A percentile compares a stretch with the other conserved stretches of the same genome.
phyloP scores from a whole-genome alignment of 1,140 invertebrate genomes.

The Streblospio benedicti region DNA sequence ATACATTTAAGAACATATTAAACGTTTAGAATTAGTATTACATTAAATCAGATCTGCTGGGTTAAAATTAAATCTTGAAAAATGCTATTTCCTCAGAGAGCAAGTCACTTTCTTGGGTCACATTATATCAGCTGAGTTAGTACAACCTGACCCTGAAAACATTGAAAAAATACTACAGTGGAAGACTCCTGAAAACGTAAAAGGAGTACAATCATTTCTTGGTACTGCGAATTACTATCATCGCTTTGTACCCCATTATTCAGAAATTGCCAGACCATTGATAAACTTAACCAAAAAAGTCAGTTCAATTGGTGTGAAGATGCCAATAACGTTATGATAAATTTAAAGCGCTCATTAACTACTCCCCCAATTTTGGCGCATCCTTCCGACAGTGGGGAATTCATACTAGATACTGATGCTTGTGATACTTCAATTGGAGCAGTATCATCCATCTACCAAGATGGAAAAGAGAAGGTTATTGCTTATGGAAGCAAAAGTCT shows the following conservation, averaged over 20 bases:
- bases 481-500: slow-evolving; percentile 38
- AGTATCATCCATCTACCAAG: slow-evolving; percentile 21
- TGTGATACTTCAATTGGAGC: neutral
- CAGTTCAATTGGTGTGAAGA: neutral
- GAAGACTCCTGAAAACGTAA: neutral
- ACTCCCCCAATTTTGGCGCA: neutral
- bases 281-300: no score
- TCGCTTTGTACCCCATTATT: neutral
- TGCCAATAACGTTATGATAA: neutral
- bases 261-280: neutral
- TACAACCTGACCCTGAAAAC: no score
- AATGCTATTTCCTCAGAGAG: no score
- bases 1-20: no score
- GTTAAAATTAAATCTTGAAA: no score
- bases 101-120: no score
- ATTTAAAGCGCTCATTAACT: neutral
- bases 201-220: neutral
- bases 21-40: no score
- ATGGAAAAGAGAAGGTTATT: slow-evolving; percentile 16
- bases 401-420: neutral
- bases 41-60: no score
- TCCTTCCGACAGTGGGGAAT: neutral
- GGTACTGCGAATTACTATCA: neutral
- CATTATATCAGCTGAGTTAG: no score
- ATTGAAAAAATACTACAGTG: no score